Base-by-base conservation (phyloP, 2,797 vertebrate genomes). In the Enteromius afrohamiltoni region DNA sequence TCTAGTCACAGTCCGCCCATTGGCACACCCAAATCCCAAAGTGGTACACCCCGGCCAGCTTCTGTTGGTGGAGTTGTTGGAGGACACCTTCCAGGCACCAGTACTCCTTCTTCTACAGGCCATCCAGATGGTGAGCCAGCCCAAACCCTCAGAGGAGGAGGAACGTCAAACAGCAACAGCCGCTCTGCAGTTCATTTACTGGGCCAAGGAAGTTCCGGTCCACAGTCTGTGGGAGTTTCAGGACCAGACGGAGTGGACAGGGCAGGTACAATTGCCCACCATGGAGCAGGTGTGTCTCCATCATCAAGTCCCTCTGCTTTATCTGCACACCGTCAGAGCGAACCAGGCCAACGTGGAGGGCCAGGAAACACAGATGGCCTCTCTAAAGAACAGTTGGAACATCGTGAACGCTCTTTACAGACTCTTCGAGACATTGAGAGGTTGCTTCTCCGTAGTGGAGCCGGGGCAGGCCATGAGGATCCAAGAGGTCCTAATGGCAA, bases 371-470 rank as follows among this genome's bases (percentile, higher is more conserved):
- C 92, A 0, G 96, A 97, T 49, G 94, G 96, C 45, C 95, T 99
- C 84, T 99, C 98, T 19, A 98, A 97, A 91, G 97, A 99, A 92
- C 98, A 99, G 92, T 93, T 99, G 85, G 98, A 99, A 87, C 98
- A 99, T 86, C 94, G 98, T 3, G 97, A 99, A 65, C 96, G 97
- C 7, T 99, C 98, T 64, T 91, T 99, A 85, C 98, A 99, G 93
- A 99, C 97, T 0, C 93, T 99, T 77, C 93, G 97, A 83, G 97
- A 99, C 92, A 98, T 99, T 13, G 97, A 99, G 89, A 95, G 97
- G 9, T 92, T 99, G 53, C 88, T 99, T 87, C 93, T 99, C 79
- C 96, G 96, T 60, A 96, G 95, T 0, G 95, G 95, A 4, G 92
- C 94, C 2, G 64, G 89, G 69, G 93, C 89, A 76, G 88, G 83